A percentile compares a stretch with the other conserved stretches of the same genome.
phyloP scores from a whole-genome alignment of 2,113 vertebrate genomes.

The Malurus elegans region DNA sequence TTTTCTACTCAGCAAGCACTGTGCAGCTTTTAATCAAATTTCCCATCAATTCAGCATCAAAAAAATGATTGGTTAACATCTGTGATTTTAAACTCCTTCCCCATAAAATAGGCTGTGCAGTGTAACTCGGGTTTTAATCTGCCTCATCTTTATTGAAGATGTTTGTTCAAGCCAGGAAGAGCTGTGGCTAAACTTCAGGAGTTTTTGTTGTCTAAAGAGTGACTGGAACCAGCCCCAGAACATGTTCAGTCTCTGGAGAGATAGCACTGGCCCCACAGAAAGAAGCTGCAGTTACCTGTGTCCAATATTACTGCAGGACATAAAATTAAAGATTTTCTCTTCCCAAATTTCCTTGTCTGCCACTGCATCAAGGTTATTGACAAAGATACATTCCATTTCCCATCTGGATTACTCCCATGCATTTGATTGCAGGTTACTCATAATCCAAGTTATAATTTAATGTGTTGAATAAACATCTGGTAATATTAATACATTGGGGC shows the following conservation, averaged over 20 bases:
- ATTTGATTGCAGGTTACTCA: not conserved
- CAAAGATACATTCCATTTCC: not conserved
- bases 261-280: not conserved
- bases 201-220: not conserved
- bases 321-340: not conserved
- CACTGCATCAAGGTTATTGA: not conserved
- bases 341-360: not conserved
- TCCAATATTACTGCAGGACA: not conserved
- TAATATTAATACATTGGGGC: not conserved
- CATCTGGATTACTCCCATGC: not conserved
- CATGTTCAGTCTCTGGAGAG: not conserved
- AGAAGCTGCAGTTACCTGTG: not conserved
- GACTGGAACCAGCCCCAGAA: not conserved
- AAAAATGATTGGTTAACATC: not conserved
- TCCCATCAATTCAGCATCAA: not conserved
- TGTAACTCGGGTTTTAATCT: not conserved
- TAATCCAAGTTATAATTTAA: not conserved
- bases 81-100: not conserved
- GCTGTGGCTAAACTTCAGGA: not conserved
- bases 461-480: not conserved
- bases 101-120: not conserved
- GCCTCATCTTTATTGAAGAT: not conserved
- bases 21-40: conserved; percentile 1
- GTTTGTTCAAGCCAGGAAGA: not conserved
- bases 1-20: not conserved